These are phyloP conservation scores for Oostethus manadensis DNA, from an alignment of 2,113 vertebrate genomes.

Conservation along the genomic window DNA sequence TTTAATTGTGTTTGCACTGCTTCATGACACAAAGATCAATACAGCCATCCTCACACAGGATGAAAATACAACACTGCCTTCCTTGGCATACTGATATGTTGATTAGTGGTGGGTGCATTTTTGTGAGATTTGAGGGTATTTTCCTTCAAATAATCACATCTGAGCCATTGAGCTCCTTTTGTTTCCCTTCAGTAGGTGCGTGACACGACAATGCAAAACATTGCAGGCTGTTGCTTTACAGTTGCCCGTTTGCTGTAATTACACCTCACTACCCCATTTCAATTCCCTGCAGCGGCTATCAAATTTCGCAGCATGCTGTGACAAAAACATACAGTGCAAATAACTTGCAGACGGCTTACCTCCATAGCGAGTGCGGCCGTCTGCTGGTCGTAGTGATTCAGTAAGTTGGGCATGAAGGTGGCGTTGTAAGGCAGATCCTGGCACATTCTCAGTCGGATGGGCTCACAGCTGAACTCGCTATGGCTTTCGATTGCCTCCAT, in stretches of 20 bases:
- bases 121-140: background rate
- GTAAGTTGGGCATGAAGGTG: constrained; percentile 98
- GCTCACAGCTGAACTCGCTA: constrained; percentile 93
- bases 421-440: constrained; percentile 95
- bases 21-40: background rate
- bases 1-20: constrained; percentile 5
- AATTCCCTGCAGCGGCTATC: constrained; percentile 14
- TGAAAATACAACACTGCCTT: background rate
- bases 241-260: constrained; percentile 6
- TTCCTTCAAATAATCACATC: constrained; percentile 9
- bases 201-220: constrained; percentile 17
- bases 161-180: constrained; percentile 21
- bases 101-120: constrained; percentile 1
- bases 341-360: constrained; percentile 69
- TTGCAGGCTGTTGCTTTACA: constrained; percentile 12
- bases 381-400: constrained; percentile 98
- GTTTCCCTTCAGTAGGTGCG: constrained; percentile 18
- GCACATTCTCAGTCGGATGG: constrained; percentile 94
- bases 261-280: background rate
- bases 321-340: constrained; percentile 3
- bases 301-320: constrained; percentile 14
- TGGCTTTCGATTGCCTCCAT: constrained; percentile 73
- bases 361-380: constrained; percentile 96
- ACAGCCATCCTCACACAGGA: background rate
- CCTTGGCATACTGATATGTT: background rate